Conservation (phyloP, 2,888 invertebrate species). For the Urechis unicinctus region DNA sequence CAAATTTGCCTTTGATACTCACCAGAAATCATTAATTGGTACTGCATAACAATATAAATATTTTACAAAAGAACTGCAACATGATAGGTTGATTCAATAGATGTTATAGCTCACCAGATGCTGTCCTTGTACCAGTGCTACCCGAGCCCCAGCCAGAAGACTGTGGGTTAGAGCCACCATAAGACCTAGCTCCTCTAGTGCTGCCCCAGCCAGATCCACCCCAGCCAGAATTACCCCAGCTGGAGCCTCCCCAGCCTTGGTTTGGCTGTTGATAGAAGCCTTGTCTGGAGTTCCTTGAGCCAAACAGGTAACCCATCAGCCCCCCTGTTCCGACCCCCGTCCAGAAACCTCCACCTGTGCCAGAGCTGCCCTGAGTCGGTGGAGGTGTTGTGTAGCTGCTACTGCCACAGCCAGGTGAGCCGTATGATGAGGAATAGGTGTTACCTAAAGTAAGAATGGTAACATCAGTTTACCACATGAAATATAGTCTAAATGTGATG, state of each 20-base stretch:
- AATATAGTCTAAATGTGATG: too few species aligned
- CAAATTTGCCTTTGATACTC: too few species aligned
- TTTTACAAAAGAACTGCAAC: too few species aligned
- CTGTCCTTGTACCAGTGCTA: background rate
- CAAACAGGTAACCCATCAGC: constrained; percentile 24
- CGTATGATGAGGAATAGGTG: constrained; percentile 2
- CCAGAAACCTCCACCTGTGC: constrained; percentile 23
- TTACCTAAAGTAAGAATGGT: too few species aligned
- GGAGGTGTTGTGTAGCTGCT: background rate
- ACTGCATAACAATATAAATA: too few species aligned
- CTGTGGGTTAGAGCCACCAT: too few species aligned
- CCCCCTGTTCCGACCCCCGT: constrained; percentile 24
- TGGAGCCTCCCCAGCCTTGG: background rate
- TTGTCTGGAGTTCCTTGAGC: constrained; percentile 9
- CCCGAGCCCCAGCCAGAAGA: background rate
- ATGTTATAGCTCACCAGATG: background rate
- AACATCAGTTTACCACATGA: too few species aligned
- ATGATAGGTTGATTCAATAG: too few species aligned
- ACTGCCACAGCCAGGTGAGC: background rate
- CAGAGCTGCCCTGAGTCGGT: background rate
- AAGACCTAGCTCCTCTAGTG: background rate
- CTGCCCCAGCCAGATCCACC: background rate
- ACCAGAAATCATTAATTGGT: too few species aligned
- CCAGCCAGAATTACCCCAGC: background rate
- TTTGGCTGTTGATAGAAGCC: background rate